These are phyloP conservation scores for Nibea coibor DNA, from an alignment of 2,113 vertebrate species.

Conservation along the genomic window DNA sequence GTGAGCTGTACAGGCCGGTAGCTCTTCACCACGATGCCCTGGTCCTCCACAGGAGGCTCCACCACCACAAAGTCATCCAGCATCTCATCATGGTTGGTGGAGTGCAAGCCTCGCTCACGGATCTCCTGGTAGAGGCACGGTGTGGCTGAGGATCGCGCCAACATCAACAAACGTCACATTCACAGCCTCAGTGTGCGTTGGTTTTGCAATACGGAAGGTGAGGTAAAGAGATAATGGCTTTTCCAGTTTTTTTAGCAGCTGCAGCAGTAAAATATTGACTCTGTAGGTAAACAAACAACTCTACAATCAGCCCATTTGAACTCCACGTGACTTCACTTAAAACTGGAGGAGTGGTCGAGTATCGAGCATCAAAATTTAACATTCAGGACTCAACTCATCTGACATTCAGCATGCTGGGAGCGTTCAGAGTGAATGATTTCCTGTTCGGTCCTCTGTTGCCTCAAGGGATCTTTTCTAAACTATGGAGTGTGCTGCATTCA, in stretches of 20 bases:
- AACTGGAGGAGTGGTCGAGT: background rate
- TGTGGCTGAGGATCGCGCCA: constrained; percentile 63
- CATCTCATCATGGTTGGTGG: constrained; percentile 85
- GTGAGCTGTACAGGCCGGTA: constrained; percentile 89
- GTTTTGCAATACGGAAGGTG: background rate
- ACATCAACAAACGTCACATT: constrained; percentile 11
- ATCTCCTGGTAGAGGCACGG: constrained; percentile 95
- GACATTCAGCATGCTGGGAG: constrained; percentile 27
- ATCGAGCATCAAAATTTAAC: background rate
- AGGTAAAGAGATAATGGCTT: no score
- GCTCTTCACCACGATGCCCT: constrained; percentile 90
- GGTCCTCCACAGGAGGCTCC: constrained; percentile 66
- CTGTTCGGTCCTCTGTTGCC: constrained; percentile 16
- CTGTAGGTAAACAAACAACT: background rate
- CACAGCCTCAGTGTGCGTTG: background rate
- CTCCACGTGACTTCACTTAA: background rate
- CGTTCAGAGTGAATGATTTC: background rate
- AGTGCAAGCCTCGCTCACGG: constrained; percentile 91
- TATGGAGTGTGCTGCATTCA: background rate
- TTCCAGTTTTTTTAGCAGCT: background rate
- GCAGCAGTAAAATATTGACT: background rate
- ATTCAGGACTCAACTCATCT: background rate
- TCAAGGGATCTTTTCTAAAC: constrained; percentile 8
- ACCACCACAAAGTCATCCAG: constrained; percentile 80
- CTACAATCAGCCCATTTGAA: background rate